Percentiles rank a stretch among this genome's conserved stretches.
phyloP scores from a whole-genome alignment of 2,888 invertebrate genomes.

The Odontomyia ornata region DNA sequence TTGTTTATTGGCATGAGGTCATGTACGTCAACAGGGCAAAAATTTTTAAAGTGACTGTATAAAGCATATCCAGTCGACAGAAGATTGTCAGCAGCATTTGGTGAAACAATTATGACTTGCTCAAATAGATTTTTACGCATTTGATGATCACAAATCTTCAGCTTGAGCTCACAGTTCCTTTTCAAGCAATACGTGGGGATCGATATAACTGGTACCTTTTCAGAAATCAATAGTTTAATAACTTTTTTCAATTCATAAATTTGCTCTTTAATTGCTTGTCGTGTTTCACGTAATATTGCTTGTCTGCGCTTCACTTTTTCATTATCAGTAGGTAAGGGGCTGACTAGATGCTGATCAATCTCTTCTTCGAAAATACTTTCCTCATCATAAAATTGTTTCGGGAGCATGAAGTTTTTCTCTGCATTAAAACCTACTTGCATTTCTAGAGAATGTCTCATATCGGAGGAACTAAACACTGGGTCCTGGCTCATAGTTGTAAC shows the following conservation, averaged over 20 bases:
- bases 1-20: conserved; percentile 55
- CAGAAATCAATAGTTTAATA: neutral
- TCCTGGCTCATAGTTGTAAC: too few species aligned
- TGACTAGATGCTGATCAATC: neutral
- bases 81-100: conserved; percentile 68
- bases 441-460: too few species aligned
- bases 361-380: too few species aligned
- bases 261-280: neutral
- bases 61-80: conserved; percentile 70
- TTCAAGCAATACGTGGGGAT: neutral
- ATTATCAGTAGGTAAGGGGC: neutral
- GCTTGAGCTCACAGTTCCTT: neutral
- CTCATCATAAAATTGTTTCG: too few species aligned
- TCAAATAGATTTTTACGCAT: conserved; percentile 64
- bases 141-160: neutral
- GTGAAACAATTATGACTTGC: conserved; percentile 66
- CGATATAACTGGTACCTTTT: neutral
- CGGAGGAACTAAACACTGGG: too few species aligned
- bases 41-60: conserved; percentile 70
- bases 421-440: too few species aligned
- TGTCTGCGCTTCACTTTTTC: neutral
- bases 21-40: conserved; percentile 72
- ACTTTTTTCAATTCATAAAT: neutral
- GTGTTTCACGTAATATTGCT: neutral
- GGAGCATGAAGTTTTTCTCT: too few species aligned